These are phyloP conservation scores for Triplophysa bombifrons DNA, from an alignment of 2,797 vertebrate species.

Conservation along the genomic window DNA sequence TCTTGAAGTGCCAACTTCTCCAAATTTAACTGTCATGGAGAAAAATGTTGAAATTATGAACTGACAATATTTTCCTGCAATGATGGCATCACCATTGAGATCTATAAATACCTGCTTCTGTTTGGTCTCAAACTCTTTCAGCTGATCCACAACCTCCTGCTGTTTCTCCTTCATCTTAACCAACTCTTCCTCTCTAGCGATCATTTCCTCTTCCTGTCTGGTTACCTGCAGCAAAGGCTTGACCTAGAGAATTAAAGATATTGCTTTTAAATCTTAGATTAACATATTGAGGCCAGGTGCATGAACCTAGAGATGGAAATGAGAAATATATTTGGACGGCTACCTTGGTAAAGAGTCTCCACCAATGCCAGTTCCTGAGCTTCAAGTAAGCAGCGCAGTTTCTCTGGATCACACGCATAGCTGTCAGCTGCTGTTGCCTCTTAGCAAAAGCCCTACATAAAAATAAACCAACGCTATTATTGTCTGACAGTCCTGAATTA, in stretches of 20 bases:
- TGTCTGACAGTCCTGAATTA: background rate
- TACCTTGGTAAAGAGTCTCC: conserved; percentile 90
- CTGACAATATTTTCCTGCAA: background rate
- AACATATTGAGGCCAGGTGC: background rate
- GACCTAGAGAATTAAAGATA: conserved; percentile 68
- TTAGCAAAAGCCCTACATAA: conserved; percentile 81
- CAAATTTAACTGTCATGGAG: conserved; percentile 70
- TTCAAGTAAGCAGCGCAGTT: conserved; percentile 90
- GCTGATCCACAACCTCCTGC: conserved; percentile 80
- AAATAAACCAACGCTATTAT: background rate
- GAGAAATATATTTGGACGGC: background rate
- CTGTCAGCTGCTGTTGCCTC: conserved; percentile 86
- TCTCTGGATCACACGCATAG: conserved; percentile 88
- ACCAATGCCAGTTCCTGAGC: conserved; percentile 90
- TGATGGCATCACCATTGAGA: background rate
- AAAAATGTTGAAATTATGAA: background rate
- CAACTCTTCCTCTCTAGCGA: conserved; percentile 86
- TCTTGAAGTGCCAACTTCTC: conserved; percentile 89
- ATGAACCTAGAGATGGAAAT: no score
- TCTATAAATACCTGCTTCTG: conserved; percentile 78
- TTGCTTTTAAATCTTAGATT: background rate
- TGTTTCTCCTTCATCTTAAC: conserved; percentile 87
- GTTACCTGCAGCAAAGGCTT: conserved; percentile 88
- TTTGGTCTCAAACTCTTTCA: conserved; percentile 83
- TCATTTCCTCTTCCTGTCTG: conserved; percentile 85